Conservation (phyloP, 2,888 invertebrate species). For the Drosophila peninsularis region DNA sequence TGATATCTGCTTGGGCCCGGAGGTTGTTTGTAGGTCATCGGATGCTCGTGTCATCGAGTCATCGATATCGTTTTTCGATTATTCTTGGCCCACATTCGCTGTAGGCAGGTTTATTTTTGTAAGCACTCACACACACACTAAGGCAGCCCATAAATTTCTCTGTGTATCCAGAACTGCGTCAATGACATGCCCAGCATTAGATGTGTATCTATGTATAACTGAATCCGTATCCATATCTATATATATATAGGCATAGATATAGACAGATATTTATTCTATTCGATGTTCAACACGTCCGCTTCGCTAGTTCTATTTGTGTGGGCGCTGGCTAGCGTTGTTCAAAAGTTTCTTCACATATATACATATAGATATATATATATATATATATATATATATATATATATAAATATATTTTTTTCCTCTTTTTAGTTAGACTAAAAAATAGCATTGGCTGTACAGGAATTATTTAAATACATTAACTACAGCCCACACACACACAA, state of each 20-base stretch:
- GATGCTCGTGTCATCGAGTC: conserved; percentile 52
- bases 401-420: conserved; percentile 2
- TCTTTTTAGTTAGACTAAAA: conserved; percentile 31
- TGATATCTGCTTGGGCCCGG: conserved; percentile 32
- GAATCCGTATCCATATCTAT: conserved; percentile 13
- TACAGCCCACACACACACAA: conserved; percentile 39
- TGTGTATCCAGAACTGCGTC: conserved; percentile 66
- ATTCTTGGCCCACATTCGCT: conserved; percentile 69
- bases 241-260: conserved; percentile 1
- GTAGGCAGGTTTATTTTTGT: conserved; percentile 71
- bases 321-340: conserved; percentile 48
- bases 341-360: conserved; percentile 45
- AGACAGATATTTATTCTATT: conserved; percentile 24
- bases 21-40: conserved; percentile 75
- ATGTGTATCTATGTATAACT: conserved; percentile 25
- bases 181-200: conserved; percentile 67
- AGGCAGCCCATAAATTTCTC: conserved; percentile 64
- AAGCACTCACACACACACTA: conserved; percentile 35
- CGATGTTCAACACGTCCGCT: conserved; percentile 64
- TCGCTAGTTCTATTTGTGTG: conserved; percentile 38
- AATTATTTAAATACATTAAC: conserved; percentile 68
- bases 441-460: conserved; percentile 27
- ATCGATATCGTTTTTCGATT: conserved; percentile 54
- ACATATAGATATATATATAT: not conserved
- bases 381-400: not conserved